These are phyloP conservation scores for Gobionotothen gibberifrons DNA, from an alignment of 2,797 vertebrate genomes.

Conservation along the genomic window DNA sequence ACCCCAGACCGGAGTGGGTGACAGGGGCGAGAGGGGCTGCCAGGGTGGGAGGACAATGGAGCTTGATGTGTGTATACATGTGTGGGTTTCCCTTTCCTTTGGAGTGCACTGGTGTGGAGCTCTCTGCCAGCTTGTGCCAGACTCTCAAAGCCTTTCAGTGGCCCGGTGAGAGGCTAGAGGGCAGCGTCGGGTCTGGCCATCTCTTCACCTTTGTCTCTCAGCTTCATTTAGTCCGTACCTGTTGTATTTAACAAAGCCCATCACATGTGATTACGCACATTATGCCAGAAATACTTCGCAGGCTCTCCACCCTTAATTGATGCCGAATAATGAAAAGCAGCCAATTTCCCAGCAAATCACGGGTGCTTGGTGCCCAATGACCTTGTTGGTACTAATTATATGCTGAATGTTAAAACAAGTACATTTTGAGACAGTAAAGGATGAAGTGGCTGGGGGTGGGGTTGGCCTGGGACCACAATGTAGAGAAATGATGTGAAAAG, in stretches of 20 bases:
- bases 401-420: slow-evolving; percentile 90
- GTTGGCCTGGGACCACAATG: slow-evolving; percentile 11
- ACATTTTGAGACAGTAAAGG: slow-evolving; percentile 85
- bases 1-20: slow-evolving; percentile 66
- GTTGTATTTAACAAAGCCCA: slow-evolving; percentile 47
- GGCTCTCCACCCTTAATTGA: slow-evolving; percentile 87
- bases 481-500: slow-evolving; percentile 16
- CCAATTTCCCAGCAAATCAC: slow-evolving; percentile 85
- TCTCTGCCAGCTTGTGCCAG: slow-evolving; percentile 50
- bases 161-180: slow-evolving; percentile 49
- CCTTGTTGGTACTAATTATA: slow-evolving; percentile 90
- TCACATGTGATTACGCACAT: slow-evolving; percentile 53
- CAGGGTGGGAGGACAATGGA: slow-evolving; percentile 59
- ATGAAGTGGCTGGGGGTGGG: slow-evolving; percentile 44
- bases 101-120: slow-evolving; percentile 50
- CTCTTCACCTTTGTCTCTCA: slow-evolving; percentile 38
- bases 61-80: slow-evolving; percentile 45
- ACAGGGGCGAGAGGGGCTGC: slow-evolving; percentile 48
- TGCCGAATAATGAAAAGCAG: slow-evolving; percentile 68
- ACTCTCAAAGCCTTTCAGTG: slow-evolving; percentile 47
- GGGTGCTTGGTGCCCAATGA: slow-evolving; percentile 89
- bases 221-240: slow-evolving; percentile 29
- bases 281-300: slow-evolving; percentile 79
- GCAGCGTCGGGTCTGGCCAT: slow-evolving; percentile 45
- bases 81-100: slow-evolving; percentile 36